A percentile compares a stretch with the other conserved stretches of the same genome.
phyloP scores from a whole-genome alignment of 2,888 invertebrate genomes.

The Drosophila parthenogenetica region DNA sequence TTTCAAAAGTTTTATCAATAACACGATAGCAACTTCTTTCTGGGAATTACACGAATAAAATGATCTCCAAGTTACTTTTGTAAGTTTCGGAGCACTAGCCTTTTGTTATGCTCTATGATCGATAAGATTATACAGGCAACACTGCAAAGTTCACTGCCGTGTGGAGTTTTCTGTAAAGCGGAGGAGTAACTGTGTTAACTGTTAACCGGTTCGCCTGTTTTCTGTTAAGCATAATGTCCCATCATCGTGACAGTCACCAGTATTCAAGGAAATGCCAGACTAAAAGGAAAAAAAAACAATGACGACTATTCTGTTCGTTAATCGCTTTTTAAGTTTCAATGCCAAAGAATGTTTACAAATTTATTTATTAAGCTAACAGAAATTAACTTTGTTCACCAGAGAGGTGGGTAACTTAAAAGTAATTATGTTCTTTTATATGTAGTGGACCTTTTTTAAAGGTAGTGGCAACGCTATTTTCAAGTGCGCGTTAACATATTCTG shows the following conservation, averaged over 20 bases:
- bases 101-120: neutral
- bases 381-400: too few species aligned
- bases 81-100: neutral
- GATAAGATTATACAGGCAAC: neutral
- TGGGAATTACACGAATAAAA: constrained; percentile 18
- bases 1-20: neutral
- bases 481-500: constrained; percentile 2
- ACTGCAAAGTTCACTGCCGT: neutral
- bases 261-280: neutral
- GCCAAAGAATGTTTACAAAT: too few species aligned
- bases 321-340: too few species aligned
- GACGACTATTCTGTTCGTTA: too few species aligned
- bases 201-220: neutral
- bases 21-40: neutral
- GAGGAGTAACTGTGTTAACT: neutral
- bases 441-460: too few species aligned
- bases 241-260: too few species aligned
- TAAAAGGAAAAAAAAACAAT: too few species aligned
- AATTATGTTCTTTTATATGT: too few species aligned
- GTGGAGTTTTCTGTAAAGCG: neutral
- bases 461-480: neutral
- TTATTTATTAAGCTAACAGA: too few species aligned
- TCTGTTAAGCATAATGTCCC: too few species aligned
- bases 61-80: neutral
- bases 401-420: too few species aligned